phyloP scores from a whole-genome alignment of 2,888 invertebrate species.

The Zaprionus bogoriensis region DNA sequence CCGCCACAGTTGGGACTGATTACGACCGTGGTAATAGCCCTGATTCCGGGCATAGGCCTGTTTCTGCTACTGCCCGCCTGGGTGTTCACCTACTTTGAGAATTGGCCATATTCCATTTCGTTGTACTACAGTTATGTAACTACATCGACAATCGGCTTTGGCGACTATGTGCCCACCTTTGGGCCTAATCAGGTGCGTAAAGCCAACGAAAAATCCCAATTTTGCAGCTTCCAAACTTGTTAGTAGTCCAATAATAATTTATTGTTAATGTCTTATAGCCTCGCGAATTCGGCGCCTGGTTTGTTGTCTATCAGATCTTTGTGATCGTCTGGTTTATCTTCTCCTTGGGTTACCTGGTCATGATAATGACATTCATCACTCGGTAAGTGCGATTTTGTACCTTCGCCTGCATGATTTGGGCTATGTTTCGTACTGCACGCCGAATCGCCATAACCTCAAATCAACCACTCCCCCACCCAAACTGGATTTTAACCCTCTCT shows the following conservation, averaged over 20 bases:
- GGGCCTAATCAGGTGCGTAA: constrained; percentile 81
- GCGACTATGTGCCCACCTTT: constrained; percentile 92
- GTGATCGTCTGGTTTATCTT: constrained; percentile 95
- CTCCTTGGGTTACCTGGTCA: constrained; percentile 94
- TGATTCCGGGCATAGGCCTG: constrained; percentile 94
- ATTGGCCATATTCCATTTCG: constrained; percentile 92
- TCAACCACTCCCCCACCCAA: constrained; percentile 5
- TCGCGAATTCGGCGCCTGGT: constrained; percentile 85
- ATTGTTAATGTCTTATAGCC: constrained; percentile 68
- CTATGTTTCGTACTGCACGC: constrained; percentile 37
- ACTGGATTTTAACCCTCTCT: constrained; percentile 6
- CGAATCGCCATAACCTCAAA: constrained; percentile 2
- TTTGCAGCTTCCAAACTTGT: neutral
- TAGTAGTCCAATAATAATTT: too few relatives aligned
- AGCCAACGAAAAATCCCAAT: too few relatives aligned
- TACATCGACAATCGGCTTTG: constrained; percentile 94
- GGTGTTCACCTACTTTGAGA: constrained; percentile 92
- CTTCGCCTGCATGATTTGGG: constrained; percentile 30
- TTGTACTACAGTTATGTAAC: constrained; percentile 95
- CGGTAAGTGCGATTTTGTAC: constrained; percentile 74
- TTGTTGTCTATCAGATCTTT: constrained; percentile 90
- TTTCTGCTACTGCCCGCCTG: constrained; percentile 94
- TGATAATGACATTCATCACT: constrained; percentile 94
- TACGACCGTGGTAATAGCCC: constrained; percentile 91
- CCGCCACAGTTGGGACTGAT: constrained; percentile 89